phyloP scores from a whole-genome alignment of 2,888 invertebrate species.

The Acronicta psi region DNA sequence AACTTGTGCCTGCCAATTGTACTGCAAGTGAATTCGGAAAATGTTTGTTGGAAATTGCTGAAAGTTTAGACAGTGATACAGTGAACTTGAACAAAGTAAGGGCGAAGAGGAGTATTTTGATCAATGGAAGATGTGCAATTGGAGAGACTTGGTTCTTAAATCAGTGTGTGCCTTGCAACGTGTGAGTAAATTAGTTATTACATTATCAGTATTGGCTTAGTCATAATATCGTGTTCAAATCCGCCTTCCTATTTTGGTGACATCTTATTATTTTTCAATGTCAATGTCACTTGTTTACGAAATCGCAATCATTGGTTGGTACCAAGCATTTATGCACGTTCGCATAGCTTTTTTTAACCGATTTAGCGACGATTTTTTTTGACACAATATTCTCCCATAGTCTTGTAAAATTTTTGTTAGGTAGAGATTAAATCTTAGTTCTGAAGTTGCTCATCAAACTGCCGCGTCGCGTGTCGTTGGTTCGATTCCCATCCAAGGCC shows the following conservation, averaged over 20 bases:
- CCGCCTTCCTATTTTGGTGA: not conserved
- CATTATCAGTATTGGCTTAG: not conserved
- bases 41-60: slow-evolving; percentile 5
- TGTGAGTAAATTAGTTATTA: slow-evolving; percentile 28
- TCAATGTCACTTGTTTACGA: no score
- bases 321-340: no score
- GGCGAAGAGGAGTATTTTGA: slow-evolving; percentile 24
- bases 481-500: no score
- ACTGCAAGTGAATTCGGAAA: slow-evolving; percentile 8
- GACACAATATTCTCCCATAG: no score
- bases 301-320: no score
- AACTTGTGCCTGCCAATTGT: slow-evolving; percentile 9
- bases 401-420: no score
- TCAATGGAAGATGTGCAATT: slow-evolving; percentile 11
- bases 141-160: slow-evolving; percentile 19
- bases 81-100: slow-evolving; percentile 1
- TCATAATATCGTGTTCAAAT: not conserved
- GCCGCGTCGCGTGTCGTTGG: no score
- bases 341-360: no score
- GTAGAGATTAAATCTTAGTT: no score
- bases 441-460: no score
- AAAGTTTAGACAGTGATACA: not conserved
- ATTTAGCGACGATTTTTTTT: no score
- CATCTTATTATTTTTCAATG: no score
- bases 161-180: slow-evolving; percentile 20